These are phyloP conservation scores for Steromphala cineraria DNA, from an alignment of 2,888 invertebrate species.

Conservation along the genomic window DNA sequence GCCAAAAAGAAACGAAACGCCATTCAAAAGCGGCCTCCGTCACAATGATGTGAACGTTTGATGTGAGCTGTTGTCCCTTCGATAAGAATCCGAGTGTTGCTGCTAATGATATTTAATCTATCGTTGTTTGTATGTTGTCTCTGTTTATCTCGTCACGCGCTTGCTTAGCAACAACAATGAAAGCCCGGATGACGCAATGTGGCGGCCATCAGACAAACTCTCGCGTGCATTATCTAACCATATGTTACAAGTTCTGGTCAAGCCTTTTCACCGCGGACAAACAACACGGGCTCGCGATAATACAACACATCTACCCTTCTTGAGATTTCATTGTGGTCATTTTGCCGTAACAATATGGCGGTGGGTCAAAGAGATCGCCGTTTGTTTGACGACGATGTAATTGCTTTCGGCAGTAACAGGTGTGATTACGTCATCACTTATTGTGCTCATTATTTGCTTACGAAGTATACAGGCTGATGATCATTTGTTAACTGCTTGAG, in stretches of 20 bases:
- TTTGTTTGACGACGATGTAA: not conserved
- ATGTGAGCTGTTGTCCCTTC: too few species aligned
- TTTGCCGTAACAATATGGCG: not conserved
- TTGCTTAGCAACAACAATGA: not conserved
- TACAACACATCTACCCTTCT: not conserved
- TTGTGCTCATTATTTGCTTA: slow-evolving; percentile 22
- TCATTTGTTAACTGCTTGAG: not conserved
- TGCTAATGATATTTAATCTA: too few species aligned
- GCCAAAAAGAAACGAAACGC: too few species aligned
- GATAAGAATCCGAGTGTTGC: too few species aligned
- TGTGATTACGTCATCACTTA: not conserved
- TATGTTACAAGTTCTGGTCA: not conserved
- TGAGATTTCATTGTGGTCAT: not conserved
- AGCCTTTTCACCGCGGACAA: not conserved
- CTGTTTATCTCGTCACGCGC: not conserved
- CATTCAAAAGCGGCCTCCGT: too few species aligned
- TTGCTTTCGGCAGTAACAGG: not conserved
- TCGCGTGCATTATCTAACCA: slow-evolving; percentile 1
- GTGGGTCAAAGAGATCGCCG: not conserved
- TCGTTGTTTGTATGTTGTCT: not conserved
- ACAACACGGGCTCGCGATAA: not conserved
- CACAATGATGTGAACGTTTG: too few species aligned
- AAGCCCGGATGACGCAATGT: not conserved
- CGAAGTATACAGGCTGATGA: not conserved
- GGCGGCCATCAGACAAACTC: not conserved